These are phyloP conservation scores for Lasiurus cinereus DNA, from an alignment of 2,113 vertebrate genomes.

Conservation along the genomic window DNA sequence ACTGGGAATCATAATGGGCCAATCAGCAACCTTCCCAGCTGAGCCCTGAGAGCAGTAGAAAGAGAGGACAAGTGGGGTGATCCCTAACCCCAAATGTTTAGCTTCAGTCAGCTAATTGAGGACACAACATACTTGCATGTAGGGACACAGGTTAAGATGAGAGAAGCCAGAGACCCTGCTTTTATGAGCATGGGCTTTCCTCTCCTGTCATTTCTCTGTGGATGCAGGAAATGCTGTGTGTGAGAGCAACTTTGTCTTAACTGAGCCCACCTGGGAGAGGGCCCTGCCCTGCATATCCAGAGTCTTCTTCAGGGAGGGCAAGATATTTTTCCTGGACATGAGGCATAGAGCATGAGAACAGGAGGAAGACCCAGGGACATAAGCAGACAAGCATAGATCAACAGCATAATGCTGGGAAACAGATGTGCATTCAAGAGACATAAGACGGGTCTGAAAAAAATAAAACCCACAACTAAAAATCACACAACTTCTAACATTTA, in stretches of 20 bases:
- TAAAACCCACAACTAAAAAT: background rate
- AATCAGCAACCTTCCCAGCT: background rate
- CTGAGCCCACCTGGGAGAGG: background rate
- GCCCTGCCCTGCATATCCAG: background rate
- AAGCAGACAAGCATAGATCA: background rate
- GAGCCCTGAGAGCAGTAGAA: background rate
- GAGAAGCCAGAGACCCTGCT: constrained; percentile 4
- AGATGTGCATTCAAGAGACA: background rate
- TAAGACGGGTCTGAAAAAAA: background rate
- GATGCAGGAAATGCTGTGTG: background rate
- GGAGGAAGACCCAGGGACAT: background rate
- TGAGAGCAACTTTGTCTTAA: background rate
- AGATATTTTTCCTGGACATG: background rate
- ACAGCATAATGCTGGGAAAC: background rate
- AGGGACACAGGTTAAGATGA: background rate
- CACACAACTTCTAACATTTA: background rate
- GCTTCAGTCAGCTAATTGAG: background rate
- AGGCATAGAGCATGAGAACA: background rate
- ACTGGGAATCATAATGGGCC: background rate
- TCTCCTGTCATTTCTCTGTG: background rate
- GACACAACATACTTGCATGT: background rate
- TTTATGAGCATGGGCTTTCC: background rate
- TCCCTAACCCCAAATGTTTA: background rate
- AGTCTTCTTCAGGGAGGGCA: background rate
- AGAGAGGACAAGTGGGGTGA: background rate